phyloP scores from a whole-genome alignment of 2,888 invertebrate genomes.

The Sphaeridia pumilis region DNA sequence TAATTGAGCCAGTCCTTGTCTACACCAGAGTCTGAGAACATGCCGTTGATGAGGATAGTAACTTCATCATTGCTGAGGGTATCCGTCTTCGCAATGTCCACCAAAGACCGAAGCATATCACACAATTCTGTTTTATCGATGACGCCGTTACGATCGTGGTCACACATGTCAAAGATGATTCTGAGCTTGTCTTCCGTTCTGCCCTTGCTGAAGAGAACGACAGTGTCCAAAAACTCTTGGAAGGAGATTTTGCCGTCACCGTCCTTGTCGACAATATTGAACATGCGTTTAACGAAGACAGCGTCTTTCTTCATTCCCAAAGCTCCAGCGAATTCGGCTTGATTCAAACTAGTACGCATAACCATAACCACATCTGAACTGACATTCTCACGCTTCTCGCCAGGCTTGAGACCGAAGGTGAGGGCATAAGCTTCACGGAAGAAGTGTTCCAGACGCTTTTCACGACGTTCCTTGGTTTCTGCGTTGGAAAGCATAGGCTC shows the following conservation, averaged over 20 bases:
- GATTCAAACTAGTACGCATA: slow-evolving; percentile 83
- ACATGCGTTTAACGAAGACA: slow-evolving; percentile 93
- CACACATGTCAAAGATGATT: slow-evolving; percentile 96
- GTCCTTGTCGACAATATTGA: slow-evolving; percentile 91
- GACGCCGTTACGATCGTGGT: slow-evolving; percentile 83
- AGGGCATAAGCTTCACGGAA: slow-evolving; percentile 91
- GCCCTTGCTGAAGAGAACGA: slow-evolving; percentile 79
- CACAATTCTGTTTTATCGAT: slow-evolving; percentile 87
- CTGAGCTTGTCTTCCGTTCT: slow-evolving; percentile 85
- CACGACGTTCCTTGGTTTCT: slow-evolving; percentile 85
- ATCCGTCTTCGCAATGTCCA: slow-evolving; percentile 84
- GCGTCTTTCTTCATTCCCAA: slow-evolving; percentile 91
- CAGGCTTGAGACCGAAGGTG: slow-evolving; percentile 78
- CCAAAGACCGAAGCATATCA: slow-evolving; percentile 82
- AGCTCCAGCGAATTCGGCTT: slow-evolving; percentile 86
- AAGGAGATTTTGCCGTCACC: slow-evolving; percentile 87
- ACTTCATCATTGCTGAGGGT: slow-evolving; percentile 74
- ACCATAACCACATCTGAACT: slow-evolving; percentile 66
- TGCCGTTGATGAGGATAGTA: slow-evolving; percentile 82
- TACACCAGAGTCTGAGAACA: slow-evolving; percentile 84
- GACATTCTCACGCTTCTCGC: slow-evolving; percentile 56
- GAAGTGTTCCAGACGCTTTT: slow-evolving; percentile 82
- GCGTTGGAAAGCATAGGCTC: slow-evolving; percentile 82
- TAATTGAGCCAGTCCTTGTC: slow-evolving; percentile 84
- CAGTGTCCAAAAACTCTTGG: slow-evolving; percentile 81